Evolutionary conservation across 2,888 invertebrate genomes (phyloP).

Genomic region (Germaria angustata): DNA sequence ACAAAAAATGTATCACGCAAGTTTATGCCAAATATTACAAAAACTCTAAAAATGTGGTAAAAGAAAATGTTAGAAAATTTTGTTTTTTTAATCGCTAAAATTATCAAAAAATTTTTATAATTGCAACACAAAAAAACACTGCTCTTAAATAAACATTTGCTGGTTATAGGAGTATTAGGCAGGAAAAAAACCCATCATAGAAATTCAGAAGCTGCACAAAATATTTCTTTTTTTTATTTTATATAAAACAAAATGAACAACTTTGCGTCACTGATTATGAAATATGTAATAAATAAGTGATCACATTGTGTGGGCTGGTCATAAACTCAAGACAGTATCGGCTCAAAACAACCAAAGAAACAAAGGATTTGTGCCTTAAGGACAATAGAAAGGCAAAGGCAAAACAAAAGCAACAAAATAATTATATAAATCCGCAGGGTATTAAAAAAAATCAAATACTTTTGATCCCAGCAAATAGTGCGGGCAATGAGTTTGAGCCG

Average conservation of each 20-base stretch:
- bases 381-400: neutral
- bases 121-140: neutral
- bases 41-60: too few relatives aligned
- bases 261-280: conserved; percentile 41
- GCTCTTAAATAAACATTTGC: too few relatives aligned
- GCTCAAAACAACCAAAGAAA: neutral
- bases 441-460: conserved; percentile 9
- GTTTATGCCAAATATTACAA: too few relatives aligned
- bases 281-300: conserved; percentile 16
- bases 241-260: conserved; percentile 2
- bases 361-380: conserved; percentile 53
- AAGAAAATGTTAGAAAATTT: too few relatives aligned
- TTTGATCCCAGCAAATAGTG: neutral
- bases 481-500: too few relatives aligned
- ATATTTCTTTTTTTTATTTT: conserved; percentile 25
- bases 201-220: conserved; percentile 36
- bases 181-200: neutral
- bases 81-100: too few relatives aligned
- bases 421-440: conserved; percentile 42
- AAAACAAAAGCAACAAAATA: conserved; percentile 2
- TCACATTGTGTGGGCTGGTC: conserved; percentile 43
- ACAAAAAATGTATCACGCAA: too few relatives aligned
- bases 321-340: conserved; percentile 45
- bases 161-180: too few relatives aligned
- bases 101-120: neutral